phyloP scores from a whole-genome alignment of 2,113 vertebrate genomes.

The Carassius carassius region DNA sequence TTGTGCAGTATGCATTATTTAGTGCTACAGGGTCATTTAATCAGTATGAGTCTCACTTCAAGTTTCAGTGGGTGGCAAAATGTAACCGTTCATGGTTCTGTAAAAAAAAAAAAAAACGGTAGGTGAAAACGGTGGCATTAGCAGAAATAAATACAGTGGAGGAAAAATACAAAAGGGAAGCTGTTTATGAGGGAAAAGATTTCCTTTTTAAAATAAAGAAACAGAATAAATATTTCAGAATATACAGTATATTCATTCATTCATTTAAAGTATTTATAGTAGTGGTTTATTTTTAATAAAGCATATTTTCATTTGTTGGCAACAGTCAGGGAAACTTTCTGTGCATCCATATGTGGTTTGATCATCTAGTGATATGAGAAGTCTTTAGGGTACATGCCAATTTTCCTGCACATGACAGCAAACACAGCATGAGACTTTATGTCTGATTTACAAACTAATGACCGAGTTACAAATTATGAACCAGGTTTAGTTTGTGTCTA shows the following conservation, averaged over 20 bases:
- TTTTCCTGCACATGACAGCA: neutral
- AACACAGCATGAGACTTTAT: neutral
- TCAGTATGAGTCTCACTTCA: conserved; percentile 43
- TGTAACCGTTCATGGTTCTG: conserved; percentile 30
- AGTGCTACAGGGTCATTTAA: conserved; percentile 49
- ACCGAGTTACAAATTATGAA: too few species aligned
- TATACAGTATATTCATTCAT: too few species aligned
- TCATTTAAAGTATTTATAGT: too few species aligned
- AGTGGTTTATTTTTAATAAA: too few species aligned
- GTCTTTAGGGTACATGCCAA: neutral
- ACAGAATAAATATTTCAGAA: neutral
- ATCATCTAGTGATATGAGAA: neutral
- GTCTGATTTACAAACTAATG: neutral
- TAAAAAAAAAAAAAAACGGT: conserved; percentile 9
- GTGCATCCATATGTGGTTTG: neutral
- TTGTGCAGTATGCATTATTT: conserved; percentile 59
- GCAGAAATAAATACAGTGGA: conserved; percentile 10
- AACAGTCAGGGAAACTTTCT: neutral
- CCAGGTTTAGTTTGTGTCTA: too few species aligned
- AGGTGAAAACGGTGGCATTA: conserved; percentile 5
- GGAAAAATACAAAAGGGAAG: neutral
- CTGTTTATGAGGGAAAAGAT: neutral
- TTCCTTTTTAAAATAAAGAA: too few species aligned
- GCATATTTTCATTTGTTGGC: neutral
- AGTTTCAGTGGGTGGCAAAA: conserved; percentile 29